Evolutionary conservation across 1,140 invertebrate genomes (phyloP), one percentile per base, ranked within the genome.

Genomic region (Adelges cooleyi): DNA sequence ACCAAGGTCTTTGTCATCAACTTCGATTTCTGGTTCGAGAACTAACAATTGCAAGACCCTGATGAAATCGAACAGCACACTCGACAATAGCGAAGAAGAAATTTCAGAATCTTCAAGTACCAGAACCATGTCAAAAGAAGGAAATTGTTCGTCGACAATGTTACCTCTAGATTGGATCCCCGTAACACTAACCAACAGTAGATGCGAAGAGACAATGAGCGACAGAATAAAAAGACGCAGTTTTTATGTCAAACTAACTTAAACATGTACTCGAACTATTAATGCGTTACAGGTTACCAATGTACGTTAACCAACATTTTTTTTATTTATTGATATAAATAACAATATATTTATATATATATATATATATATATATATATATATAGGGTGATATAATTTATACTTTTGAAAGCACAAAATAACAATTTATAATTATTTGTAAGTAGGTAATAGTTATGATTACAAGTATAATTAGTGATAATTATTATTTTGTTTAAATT

Each of bases 191-290:
- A n/a, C n/a, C n/a, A 62, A 62, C 13, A 29, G 42, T 33, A 48
- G 25, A 33, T 33, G 29, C 20, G 52, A 81, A 75, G 88, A 90
- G 71, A 86, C 85, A 33, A 84, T 92, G 11, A 84, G 85, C 33
- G 90, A 94, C 71, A 79, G 90, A 68, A 93, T 94, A 67, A 79
- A 87, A 69, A 79, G 90, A 18, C 90, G 90, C 73, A 92, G 89
- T 73, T 93, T 90, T 74, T 94, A 92, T 33, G 56, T 62, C 18
- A 62, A 62, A 62, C 17, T 62, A 33, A 33, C 15, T 44, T 44
- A 44, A 44, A 11, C n/a, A 6, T 62, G 3, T 25, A n/a, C n/a
- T n/a, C n/a, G 10, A 22, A 20, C 6, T 2, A 62, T 40, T 33
- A 9, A 17, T 62, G 44, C 44, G 27, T 13, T 33, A 48, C 33